These are phyloP conservation scores for Drepana falcataria DNA, from an alignment of 2,888 invertebrate species.

Conservation along the genomic window DNA sequence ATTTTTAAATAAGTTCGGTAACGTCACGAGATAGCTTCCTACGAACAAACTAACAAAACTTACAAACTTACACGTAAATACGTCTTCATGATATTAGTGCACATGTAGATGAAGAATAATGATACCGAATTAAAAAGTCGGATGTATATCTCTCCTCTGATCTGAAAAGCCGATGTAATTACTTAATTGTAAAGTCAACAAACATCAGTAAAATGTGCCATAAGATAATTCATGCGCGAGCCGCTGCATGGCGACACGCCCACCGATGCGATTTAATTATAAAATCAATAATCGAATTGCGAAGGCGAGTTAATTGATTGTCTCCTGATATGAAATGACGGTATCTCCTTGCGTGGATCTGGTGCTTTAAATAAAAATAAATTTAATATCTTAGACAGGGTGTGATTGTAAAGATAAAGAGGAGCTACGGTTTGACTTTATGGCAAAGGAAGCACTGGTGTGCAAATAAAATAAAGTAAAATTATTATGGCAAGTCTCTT, in stretches of 20 bases:
- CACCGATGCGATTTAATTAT: constrained; percentile 69
- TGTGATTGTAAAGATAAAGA: too few relatives aligned
- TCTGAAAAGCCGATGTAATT: constrained; percentile 17
- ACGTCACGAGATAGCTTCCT: too few relatives aligned
- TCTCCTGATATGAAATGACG: constrained; percentile 48
- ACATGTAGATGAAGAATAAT: too few relatives aligned
- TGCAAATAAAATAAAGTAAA: too few relatives aligned
- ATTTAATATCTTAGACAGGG: constrained; percentile 3
- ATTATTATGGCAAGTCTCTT: too few relatives aligned
- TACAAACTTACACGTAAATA: too few relatives aligned
- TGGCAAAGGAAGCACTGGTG: too few relatives aligned
- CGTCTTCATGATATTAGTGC: too few relatives aligned
- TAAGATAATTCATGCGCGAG: constrained; percentile 38
- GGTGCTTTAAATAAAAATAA: constrained; percentile 18
- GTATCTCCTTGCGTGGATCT: constrained; percentile 60
- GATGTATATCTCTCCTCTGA: background rate
- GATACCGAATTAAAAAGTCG: constrained; percentile 10
- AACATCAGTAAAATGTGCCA: constrained; percentile 38
- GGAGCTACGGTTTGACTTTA: too few relatives aligned
- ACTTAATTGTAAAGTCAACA: constrained; percentile 54
- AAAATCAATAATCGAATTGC: constrained; percentile 74
- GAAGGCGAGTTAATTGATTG: constrained; percentile 61
- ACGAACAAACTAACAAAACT: too few relatives aligned
- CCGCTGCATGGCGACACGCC: constrained; percentile 42
- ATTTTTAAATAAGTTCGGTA: too few relatives aligned